Base-by-base conservation (phyloP, 2,888 invertebrate species). In the Leucoma salicis region DNA sequence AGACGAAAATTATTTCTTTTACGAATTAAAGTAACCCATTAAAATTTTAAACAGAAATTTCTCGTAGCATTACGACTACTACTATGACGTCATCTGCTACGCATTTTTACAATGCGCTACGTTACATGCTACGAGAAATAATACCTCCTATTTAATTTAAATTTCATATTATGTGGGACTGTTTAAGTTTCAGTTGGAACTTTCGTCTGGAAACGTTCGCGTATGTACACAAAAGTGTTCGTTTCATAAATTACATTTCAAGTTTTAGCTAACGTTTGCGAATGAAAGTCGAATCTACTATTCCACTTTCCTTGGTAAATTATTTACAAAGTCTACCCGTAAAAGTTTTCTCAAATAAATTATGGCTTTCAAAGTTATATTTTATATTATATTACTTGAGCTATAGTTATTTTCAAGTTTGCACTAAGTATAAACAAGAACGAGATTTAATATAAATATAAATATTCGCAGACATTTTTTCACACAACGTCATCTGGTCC, bases 151-250 rank as follows among this genome's bases (percentile, higher is more conserved):
- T 21, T 21, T 21, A 6, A 21, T 21, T 21, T 15, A 24, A 38
- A 42, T 31, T 42, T 34, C 34, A 42, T 37, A 34, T 42, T 42
- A 34, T 34, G 25, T 6, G 35, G 31, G 35, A 39, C 33, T 35
- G 29, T 42, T 38, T 43, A 43, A 39, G 38, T 35, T 39, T 16
- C 34, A 27, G n/a, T 6, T 27, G 27, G 27, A 27, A 11, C 11
- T 27, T 27, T 27, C 27, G 27, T 27, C 11, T 27, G 27, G 27
- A 11, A 27, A 27, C 11, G 27, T 11, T 27, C 11, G 33, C 13
- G 21, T 35, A 24, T 33, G 13, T 12, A 16, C 14, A 15, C 16
- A 24, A 29, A 32, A 31, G 12, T 34, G 31, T 34, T 24, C 38
- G 31, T 34, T 34, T 11, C 12, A 14, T 14, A 8, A 38, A 29